A percentile compares a stretch with the other conserved stretches of the same genome.
Conservation (phyloP, 2,888 invertebrate species). For the Stenodera caucasica region DNA sequence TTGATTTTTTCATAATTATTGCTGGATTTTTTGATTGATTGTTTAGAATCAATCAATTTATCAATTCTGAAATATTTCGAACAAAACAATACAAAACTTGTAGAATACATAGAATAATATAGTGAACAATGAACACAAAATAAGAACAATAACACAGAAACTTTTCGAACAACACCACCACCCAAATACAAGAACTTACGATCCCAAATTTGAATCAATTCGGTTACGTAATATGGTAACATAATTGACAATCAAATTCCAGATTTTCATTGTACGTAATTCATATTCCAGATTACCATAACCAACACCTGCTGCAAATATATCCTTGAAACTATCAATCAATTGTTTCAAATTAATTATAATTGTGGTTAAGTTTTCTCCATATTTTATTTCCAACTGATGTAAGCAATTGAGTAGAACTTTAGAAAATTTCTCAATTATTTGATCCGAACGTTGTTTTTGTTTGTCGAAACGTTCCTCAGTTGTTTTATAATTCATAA, state of each 20-base stretch:
- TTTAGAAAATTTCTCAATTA: constrained; percentile 3
- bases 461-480: constrained; percentile 4
- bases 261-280: constrained; percentile 34
- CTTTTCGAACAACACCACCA: no score
- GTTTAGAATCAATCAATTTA: no score
- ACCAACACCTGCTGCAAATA: constrained; percentile 27
- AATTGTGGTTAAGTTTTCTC: background rate
- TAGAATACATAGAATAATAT: no score
- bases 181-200: no score
- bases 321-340: constrained; percentile 1
- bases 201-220: no score
- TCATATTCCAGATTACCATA: constrained; percentile 37
- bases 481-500: constrained; percentile 1
- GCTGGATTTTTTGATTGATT: no score
- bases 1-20: no score
- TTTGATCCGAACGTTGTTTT: constrained; percentile 8
- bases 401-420: constrained; percentile 4
- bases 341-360: constrained; percentile 7
- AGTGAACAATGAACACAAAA: no score
- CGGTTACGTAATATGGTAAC: constrained; percentile 26
- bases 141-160: no score
- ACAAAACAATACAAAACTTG: no score
- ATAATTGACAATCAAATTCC: constrained; percentile 39
- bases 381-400: constrained; percentile 4
- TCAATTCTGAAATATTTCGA: no score